These are phyloP conservation scores for Galeopterus variegatus DNA, from an alignment of 2,113 vertebrate species.

Conservation along the genomic window DNA sequence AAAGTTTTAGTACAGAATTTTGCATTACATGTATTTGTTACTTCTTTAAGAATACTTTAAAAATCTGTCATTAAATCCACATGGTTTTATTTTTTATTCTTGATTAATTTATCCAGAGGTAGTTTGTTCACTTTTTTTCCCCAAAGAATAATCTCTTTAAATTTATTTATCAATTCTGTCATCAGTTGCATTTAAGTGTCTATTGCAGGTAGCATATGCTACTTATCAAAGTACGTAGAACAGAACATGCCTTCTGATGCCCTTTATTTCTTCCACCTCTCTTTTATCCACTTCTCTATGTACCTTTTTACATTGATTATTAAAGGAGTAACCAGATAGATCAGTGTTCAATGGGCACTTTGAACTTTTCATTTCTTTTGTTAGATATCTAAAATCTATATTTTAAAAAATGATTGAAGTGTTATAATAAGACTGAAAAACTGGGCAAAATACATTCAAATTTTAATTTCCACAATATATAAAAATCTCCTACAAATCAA, in stretches of 20 bases:
- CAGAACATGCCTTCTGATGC: not conserved
- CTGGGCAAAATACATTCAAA: no score
- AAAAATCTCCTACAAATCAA: no score
- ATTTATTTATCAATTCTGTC: not conserved
- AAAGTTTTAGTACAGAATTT: not conserved
- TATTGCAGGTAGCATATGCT: not conserved
- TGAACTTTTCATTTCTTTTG: not conserved
- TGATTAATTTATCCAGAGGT: not conserved
- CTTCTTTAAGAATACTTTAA: constrained; percentile 42
- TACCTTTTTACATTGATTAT: not conserved
- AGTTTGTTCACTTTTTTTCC: not conserved
- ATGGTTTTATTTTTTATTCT: not conserved
- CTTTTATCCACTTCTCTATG: not conserved
- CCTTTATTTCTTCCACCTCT: not conserved
- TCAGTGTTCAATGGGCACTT: not conserved
- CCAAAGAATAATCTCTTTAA: not conserved
- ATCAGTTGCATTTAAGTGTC: not conserved
- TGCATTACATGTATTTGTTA: not conserved
- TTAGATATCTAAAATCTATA: no score
- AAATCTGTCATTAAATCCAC: not conserved
- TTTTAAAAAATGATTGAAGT: no score
- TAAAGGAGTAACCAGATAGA: not conserved
- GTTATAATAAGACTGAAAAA: no score
- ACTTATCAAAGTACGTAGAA: not conserved
- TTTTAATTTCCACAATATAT: no score